Evolutionary conservation across 1,140 invertebrate genomes (phyloP), one percentile per base, ranked within the genome.

Genomic region (Euwallacea similis): DNA sequence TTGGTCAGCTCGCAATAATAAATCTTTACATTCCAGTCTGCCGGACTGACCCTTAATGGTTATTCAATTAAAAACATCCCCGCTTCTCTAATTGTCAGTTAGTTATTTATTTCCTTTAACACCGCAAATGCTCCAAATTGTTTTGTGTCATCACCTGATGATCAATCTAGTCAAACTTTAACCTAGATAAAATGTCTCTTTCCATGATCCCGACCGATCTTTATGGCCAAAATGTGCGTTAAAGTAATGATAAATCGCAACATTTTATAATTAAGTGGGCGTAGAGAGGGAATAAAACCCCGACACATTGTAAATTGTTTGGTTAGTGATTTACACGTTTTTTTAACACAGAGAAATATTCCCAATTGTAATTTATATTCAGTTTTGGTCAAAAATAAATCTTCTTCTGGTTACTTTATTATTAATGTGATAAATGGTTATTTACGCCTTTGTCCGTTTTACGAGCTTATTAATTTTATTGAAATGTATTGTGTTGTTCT

Each of bases 1-100:
- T 75, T 76, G 75, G 72, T 76, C 77, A 78, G 75, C 77, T 67
- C 72, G 68, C 67, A 76, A 76, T 76, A 79, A 80, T 80, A 80
- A 80, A 80, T 80, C 79, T 73, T 63, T 66, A 56, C 43, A 75
- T 75, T 75, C 74, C 71, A 56, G 16, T 78, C 70, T 46, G 47
- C 44, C 59, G 42, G 50, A 60, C 59, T 64, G 63, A 61, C 71
- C 67, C 63, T 74, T 74, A 74, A 74, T 64, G 59, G 70, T 66
- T 68, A 72, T 72, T 72, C 71, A 72, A 72, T 72, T 72, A 71
- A 72, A 72, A 72, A 72, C 65, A 64, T 46, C 65, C 71, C 71
- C 33, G 47, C 15, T 64, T 44, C 63, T 46, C 62, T 72, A 72
- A 72, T 72, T 72, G 70, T 67, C 70, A 72, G 43, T 13, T 42